These are phyloP conservation scores for Morus bassanus DNA, from an alignment of 2,797 vertebrate genomes.

Conservation along the genomic window DNA sequence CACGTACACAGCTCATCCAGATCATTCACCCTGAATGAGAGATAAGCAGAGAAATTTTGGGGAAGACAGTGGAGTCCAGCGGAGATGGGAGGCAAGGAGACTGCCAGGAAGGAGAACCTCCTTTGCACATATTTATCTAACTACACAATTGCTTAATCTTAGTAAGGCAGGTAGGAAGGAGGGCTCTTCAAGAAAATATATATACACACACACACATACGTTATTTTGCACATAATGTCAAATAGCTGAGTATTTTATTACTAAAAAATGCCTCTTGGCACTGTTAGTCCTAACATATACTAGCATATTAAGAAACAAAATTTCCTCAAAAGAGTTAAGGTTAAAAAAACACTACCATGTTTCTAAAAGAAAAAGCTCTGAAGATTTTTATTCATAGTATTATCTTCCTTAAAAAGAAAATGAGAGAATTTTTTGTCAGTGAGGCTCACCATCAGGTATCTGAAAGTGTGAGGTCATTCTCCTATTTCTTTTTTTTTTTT, in stretches of 20 bases:
- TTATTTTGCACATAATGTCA: neutral
- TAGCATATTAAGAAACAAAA: neutral
- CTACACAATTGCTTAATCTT: neutral
- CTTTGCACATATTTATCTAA: neutral
- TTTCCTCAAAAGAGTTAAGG: neutral
- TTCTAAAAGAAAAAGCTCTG: neutral
- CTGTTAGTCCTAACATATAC: neutral
- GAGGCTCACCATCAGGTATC: neutral
- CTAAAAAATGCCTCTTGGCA: neutral
- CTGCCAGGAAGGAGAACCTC: neutral
- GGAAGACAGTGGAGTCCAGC: neutral
- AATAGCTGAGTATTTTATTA: neutral
- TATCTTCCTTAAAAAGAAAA: neutral
- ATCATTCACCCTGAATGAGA: neutral
- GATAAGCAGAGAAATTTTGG: neutral
- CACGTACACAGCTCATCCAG: neutral
- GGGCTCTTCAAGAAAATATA: neutral
- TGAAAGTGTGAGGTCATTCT: neutral
- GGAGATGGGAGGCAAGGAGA: neutral
- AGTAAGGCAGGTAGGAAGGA: neutral
- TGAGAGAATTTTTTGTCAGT: neutral
- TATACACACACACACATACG: rapidly evolving
- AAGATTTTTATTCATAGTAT: neutral
- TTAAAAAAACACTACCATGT: neutral
- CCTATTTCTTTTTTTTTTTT: neutral